Conservation (phyloP, 2,113 vertebrate genomes). For the Barbus barbus region DNA sequence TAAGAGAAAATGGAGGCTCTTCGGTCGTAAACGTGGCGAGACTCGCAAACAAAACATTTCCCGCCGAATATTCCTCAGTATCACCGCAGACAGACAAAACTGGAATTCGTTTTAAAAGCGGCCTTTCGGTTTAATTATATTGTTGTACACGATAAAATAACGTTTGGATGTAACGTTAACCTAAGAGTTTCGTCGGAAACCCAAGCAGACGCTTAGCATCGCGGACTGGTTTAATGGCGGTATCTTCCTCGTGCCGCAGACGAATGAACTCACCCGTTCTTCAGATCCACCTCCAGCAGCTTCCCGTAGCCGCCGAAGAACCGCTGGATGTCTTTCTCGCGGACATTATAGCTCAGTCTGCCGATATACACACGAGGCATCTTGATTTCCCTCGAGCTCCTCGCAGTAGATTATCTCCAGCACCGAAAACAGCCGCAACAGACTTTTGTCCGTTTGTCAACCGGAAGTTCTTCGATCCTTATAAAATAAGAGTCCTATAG, state of each 20-base stretch:
- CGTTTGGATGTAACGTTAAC: not conserved
- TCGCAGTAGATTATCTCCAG: not conserved
- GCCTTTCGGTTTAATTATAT: not conserved
- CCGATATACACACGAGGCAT: constrained; percentile 90
- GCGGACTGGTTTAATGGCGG: no score
- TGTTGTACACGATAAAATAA: not conserved
- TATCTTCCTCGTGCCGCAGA: not conserved
- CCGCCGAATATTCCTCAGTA: not conserved
- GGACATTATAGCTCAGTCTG: constrained; percentile 85
- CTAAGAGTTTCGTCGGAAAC: not conserved
- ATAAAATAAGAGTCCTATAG: no score
- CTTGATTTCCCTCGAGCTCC: not conserved
- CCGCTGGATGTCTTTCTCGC: constrained; percentile 87
- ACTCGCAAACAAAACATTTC: not conserved
- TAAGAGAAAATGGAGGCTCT: not conserved
- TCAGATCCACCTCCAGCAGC: constrained; percentile 86
- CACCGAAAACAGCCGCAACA: not conserved
- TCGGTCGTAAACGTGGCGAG: not conserved
- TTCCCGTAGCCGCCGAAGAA: constrained; percentile 89
- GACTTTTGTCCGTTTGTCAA: not conserved
- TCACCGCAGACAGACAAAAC: not conserved
- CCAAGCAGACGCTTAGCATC: accelerated
- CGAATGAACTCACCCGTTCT: constrained; percentile 81
- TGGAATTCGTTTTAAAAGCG: not conserved
- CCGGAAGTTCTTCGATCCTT: not conserved